These are phyloP conservation scores for Nasonia longicornis DNA, from an alignment of 1,140 invertebrate genomes.

Conservation along the genomic window DNA sequence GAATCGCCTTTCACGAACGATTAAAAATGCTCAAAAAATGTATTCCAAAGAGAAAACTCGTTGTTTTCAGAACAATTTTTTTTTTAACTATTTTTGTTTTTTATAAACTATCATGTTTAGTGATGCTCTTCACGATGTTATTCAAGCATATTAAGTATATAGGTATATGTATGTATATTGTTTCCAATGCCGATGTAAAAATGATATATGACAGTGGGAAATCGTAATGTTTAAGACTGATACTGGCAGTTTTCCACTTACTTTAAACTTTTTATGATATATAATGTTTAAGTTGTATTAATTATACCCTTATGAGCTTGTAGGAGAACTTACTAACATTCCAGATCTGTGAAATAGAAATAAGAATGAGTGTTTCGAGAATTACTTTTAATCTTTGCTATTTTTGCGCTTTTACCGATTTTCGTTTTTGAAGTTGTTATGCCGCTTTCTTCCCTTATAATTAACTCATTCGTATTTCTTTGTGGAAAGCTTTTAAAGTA, in stretches of 20 bases:
- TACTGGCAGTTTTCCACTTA: constrained; percentile 53
- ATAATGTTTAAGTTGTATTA: constrained; percentile 17
- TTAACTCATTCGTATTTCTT: constrained; percentile 28
- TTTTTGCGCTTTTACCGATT: background rate
- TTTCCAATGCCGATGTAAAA: constrained; percentile 37
- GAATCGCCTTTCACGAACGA: background rate
- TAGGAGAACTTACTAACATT: constrained; percentile 31
- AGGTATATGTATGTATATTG: constrained; percentile 13
- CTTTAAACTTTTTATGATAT: constrained; percentile 47
- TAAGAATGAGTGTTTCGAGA: constrained; percentile 18
- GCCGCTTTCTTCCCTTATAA: background rate
- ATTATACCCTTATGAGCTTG: constrained; percentile 17
- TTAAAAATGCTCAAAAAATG: constrained; percentile 1
- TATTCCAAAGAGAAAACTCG: constrained; percentile 36
- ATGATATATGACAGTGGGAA: constrained; percentile 42
- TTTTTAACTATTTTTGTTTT: background rate
- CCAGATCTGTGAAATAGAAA: constrained; percentile 31
- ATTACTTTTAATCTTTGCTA: background rate
- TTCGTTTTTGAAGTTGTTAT: background rate
- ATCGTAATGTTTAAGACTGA: constrained; percentile 59
- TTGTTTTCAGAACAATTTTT: constrained; percentile 26
- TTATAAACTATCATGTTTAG: constrained; percentile 13
- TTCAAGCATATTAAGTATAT: constrained; percentile 50
- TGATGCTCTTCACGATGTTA: constrained; percentile 53
- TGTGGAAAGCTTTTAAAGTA: constrained; percentile 26